A percentile compares a stretch with the other conserved stretches of the same genome.
Conservation (phyloP, 1,140 invertebrate species). For the Orius insidiosus region DNA sequence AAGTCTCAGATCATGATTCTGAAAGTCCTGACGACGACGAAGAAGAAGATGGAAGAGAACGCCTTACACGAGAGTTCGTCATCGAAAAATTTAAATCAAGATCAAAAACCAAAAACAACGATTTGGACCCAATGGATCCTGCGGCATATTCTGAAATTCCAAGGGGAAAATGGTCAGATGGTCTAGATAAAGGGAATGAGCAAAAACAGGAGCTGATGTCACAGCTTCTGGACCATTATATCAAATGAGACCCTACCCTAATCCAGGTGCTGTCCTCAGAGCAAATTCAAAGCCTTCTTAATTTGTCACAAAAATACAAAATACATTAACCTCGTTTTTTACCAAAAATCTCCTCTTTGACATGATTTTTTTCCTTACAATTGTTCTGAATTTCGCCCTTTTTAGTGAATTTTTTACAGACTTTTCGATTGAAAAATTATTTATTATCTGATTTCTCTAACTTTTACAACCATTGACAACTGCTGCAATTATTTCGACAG, state of each 20-base stretch:
- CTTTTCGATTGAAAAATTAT: too few relatives aligned
- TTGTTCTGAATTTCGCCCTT: too few relatives aligned
- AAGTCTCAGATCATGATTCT: conserved; percentile 29
- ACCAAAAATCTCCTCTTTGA: too few relatives aligned
- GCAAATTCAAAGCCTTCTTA: conserved; percentile 34
- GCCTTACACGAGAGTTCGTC: conserved; percentile 6
- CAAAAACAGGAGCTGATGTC: conserved; percentile 72
- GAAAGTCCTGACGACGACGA: conserved; percentile 29
- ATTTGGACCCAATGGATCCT: conserved; percentile 81
- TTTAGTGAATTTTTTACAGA: too few relatives aligned
- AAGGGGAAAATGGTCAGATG: conserved; percentile 67
- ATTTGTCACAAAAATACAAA: too few relatives aligned
- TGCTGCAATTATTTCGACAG: too few relatives aligned
- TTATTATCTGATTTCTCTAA: too few relatives aligned
- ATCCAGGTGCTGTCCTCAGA: conserved; percentile 70
- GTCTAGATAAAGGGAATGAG: conserved; percentile 48
- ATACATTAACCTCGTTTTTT: too few relatives aligned
- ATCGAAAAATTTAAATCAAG: conserved; percentile 17
- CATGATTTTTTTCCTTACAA: too few relatives aligned
- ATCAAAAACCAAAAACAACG: conserved; percentile 36
- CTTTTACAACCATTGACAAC: too few relatives aligned
- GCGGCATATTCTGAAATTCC: conserved; percentile 69
- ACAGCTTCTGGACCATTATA: conserved; percentile 77
- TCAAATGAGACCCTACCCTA: conserved; percentile 82
- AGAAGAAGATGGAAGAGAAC: conserved; percentile 19